Evolutionary conservation across 2,797 vertebrate genomes (phyloP).

Genomic region (Prionace glauca): DNA sequence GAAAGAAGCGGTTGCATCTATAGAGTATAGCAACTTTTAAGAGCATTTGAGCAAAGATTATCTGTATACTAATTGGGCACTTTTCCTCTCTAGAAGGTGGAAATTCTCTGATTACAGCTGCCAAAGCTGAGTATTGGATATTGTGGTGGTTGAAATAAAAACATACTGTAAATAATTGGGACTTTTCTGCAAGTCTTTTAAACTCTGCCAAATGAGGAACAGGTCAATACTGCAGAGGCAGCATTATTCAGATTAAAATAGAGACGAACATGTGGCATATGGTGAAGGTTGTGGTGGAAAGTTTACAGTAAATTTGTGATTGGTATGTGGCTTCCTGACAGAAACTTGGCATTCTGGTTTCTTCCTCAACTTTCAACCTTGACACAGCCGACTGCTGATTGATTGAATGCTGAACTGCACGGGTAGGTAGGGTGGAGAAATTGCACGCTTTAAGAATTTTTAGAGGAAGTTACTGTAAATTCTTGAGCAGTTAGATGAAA

Average conservation of each 20-base stretch:
- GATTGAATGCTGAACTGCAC: not conserved
- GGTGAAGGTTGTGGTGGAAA: not conserved
- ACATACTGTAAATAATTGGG: not conserved
- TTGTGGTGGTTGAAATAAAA: too few relatives aligned
- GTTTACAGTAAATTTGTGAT: not conserved
- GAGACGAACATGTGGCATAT: not conserved
- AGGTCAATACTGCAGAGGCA: not conserved
- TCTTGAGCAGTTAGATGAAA: not conserved
- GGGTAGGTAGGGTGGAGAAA: not conserved
- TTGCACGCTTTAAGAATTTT: not conserved
- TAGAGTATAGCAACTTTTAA: not conserved
- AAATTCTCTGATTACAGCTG: too few relatives aligned
- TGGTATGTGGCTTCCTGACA: not conserved
- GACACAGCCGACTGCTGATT: not conserved
- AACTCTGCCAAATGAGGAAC: too few relatives aligned
- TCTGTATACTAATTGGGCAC: not conserved
- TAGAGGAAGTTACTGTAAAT: not conserved
- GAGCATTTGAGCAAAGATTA: not conserved
- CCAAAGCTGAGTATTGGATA: too few relatives aligned
- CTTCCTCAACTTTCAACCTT: not conserved
- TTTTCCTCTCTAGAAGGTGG: not conserved
- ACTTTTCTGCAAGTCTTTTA: too few relatives aligned
- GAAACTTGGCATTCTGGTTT: not conserved
- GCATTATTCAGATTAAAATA: not conserved
- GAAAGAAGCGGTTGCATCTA: not conserved